These are phyloP conservation scores for Amphiduros pacificus DNA, from an alignment of 2,888 invertebrate species.

Conservation along the genomic window DNA sequence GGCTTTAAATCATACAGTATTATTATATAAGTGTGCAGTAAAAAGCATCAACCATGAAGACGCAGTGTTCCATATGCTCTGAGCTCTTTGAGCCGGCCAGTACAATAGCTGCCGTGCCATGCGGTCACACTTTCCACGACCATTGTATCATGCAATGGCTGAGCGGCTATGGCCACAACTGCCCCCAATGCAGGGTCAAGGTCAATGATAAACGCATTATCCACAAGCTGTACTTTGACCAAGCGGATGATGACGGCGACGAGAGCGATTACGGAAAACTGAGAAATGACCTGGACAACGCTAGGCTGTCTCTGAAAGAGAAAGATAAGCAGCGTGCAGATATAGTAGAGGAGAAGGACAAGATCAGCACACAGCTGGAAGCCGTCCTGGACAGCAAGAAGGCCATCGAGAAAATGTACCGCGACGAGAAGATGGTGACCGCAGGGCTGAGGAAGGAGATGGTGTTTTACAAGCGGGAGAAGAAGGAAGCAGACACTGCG, in stretches of 20 bases:
- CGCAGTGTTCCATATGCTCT: conserved; percentile 1
- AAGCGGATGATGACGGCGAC: too few species aligned
- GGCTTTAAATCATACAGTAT: too few species aligned
- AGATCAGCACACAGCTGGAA: too few species aligned
- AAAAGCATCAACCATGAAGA: too few species aligned
- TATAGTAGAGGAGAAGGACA: not conserved
- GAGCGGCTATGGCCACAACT: not conserved
- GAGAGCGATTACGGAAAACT: too few species aligned
- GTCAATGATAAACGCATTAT: too few species aligned
- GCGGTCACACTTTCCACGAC: not conserved
- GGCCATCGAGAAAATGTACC: not conserved
- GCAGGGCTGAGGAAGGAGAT: not conserved
- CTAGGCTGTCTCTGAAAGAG: not conserved
- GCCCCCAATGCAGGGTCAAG: not conserved
- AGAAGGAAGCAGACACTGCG: not conserved
- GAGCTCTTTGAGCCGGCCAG: not conserved
- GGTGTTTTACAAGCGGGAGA: not conserved
- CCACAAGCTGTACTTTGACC: too few species aligned
- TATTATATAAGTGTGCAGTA: too few species aligned
- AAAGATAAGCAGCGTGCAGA: not conserved
- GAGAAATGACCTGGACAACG: not conserved
- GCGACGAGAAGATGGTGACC: not conserved
- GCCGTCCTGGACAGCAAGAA: too few species aligned
- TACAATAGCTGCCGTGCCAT: not conserved
- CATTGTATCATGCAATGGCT: not conserved